phyloP scores from a whole-genome alignment of 64 coral and sea anemone species.

The Stichodactyla helianthus region DNA sequence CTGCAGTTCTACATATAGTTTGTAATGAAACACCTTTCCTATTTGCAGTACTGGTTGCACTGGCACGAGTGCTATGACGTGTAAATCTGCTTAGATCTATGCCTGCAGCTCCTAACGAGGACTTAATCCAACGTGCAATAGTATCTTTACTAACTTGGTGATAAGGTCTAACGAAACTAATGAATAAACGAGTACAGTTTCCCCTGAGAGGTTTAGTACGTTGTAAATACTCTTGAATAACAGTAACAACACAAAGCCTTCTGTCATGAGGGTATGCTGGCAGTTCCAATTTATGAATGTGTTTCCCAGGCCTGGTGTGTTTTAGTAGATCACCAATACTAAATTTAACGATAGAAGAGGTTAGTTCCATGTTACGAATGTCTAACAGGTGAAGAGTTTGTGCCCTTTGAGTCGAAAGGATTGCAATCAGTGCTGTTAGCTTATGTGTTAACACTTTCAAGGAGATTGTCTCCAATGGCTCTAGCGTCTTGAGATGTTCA shows the following conservation, averaged over 20 bases:
- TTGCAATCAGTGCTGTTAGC: background rate
- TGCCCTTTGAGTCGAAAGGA: background rate
- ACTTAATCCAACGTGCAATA: conserved; percentile 15
- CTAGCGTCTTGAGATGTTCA: no score
- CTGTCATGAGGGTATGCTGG: background rate
- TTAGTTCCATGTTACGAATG: background rate
- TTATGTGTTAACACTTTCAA: no score
- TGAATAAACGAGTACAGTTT: background rate
- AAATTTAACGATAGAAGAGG: background rate
- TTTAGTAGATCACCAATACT: background rate
- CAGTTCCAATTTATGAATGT: conserved; percentile 24
- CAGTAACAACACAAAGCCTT: background rate
- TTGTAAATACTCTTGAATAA: conserved; percentile 8
- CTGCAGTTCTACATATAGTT: no score
- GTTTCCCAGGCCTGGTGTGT: no score
- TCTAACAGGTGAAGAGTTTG: background rate
- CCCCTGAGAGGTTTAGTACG: background rate
- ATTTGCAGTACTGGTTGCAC: background rate
- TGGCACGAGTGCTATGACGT: background rate
- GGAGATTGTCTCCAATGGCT: no score
- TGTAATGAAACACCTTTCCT: no score
- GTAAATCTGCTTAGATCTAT: conserved; percentile 5
- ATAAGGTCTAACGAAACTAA: conserved; percentile 19
- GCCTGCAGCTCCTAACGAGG: background rate
- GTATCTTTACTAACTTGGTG: background rate